Percentiles rank a stretch among this genome's conserved stretches.
Evolutionary conservation across 2,113 vertebrate species (phyloP).

Genomic region (Oxygymnocypris stewartii): DNA sequence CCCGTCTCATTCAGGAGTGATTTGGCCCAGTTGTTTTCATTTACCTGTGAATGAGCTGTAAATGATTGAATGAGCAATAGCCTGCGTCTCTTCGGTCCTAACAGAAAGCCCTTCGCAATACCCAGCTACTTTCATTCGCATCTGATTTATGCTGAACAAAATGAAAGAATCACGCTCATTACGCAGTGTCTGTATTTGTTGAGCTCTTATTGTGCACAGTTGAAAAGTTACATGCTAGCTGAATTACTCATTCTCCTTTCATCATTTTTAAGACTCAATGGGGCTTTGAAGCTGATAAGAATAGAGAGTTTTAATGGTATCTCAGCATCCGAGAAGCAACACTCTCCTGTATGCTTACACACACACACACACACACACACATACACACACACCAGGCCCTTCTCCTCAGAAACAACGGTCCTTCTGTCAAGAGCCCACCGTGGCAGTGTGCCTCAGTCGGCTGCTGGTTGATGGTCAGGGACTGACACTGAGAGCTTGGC

Average conservation of each 20-base stretch:
- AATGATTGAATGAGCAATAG: neutral
- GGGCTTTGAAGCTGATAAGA: slow-evolving; percentile 32
- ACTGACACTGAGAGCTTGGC: slow-evolving; percentile 32
- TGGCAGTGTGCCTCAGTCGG: slow-evolving; percentile 19
- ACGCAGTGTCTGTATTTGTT: neutral
- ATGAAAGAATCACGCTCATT: neutral
- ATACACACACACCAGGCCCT: neutral
- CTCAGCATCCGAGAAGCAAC: neutral
- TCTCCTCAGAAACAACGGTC: slow-evolving; percentile 5
- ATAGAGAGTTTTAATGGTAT: slow-evolving; percentile 1
- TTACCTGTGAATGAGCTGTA: slow-evolving; percentile 24
- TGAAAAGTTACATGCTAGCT: neutral
- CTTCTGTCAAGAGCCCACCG: slow-evolving; percentile 43
- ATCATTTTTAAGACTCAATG: slow-evolving; percentile 12
- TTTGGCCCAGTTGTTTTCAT: slow-evolving; percentile 3
- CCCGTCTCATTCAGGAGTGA: no score
- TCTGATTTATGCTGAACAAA: neutral
- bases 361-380: slow-evolving; percentile 37
- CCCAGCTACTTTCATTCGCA: neutral
- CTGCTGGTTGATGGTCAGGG: slow-evolving; percentile 21
- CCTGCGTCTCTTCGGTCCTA: neutral
- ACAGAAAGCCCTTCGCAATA: neutral
- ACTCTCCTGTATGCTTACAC: slow-evolving; percentile 1
- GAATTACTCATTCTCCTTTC: slow-evolving; percentile 15
- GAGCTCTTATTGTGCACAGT: neutral